Conservation (phyloP, 2,888 invertebrate genomes). For the Coelopa pilipes region DNA sequence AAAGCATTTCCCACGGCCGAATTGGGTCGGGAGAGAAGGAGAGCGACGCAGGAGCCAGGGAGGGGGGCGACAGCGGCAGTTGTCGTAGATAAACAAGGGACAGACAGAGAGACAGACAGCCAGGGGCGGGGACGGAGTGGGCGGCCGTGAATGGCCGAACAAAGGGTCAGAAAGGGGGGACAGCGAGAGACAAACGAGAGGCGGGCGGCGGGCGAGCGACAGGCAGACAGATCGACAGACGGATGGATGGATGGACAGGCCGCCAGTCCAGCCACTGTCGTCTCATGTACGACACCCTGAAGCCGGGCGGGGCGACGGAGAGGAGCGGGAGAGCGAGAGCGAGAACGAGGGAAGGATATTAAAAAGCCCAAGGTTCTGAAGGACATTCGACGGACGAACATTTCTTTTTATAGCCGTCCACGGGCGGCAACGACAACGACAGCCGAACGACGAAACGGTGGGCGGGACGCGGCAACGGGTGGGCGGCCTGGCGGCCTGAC, state of each 20-base stretch:
- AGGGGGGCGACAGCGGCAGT: too few relatives aligned
- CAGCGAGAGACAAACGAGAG: neutral
- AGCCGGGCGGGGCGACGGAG: too few relatives aligned
- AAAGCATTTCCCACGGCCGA: too few relatives aligned
- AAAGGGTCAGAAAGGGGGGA: neutral
- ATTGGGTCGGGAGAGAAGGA: too few relatives aligned
- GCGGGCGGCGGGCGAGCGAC: too few relatives aligned
- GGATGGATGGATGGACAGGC: neutral
- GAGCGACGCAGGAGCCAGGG: too few relatives aligned
- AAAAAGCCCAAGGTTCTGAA: conserved; percentile 13
- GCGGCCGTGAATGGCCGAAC: neutral
- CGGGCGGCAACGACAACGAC: conserved; percentile 15
- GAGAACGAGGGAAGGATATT: neutral
- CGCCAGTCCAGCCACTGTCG: too few relatives aligned
- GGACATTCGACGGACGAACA: conserved; percentile 17
- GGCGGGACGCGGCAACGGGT: neutral
- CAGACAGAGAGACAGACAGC: conserved; percentile 22
- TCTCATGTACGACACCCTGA: too few relatives aligned
- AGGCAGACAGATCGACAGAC: neutral
- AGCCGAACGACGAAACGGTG: conserved; percentile 1
- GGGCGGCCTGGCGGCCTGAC: neutral
- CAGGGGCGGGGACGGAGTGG: too few relatives aligned
- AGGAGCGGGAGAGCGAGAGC: too few relatives aligned
- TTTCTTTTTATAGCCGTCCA: conserved; percentile 25
- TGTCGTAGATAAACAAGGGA: neutral